Evolutionary conservation across 1,140 invertebrate genomes (phyloP), one percentile per base, ranked within the genome.

Genomic region (Agrypnia vestita): DNA sequence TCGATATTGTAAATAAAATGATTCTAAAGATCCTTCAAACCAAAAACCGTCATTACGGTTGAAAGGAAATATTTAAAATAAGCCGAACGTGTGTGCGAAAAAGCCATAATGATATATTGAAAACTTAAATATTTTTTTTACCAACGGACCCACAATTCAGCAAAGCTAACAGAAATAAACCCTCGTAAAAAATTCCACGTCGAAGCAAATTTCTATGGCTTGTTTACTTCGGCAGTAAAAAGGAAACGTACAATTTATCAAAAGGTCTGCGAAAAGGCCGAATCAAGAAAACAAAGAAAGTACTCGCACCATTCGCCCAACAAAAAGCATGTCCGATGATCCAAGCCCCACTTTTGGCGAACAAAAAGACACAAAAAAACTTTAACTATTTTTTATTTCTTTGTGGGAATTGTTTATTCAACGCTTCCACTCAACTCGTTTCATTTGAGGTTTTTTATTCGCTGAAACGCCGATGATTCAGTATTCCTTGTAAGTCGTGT

Each of bases 331-430:
- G 71, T 64, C 69, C 77, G 77, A 79, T 73, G 43, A 79, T 62
- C 69, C 77, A 15, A 17, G 69, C 19, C 6, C 1, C 17, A 79
- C 64, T 55, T 79, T n/a, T 10, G 44, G 0, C 17, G 0, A 61
- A 73, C 69, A 73, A 79, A 79, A 79, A 72, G 55, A 21, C 21
- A 67, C 51, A 49, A 77, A 59, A 74, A 19, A 59, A 47, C n/a
- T 69, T 55, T 78, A 25, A 51, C 43, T 12, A 21, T 67, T 78
- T 78, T n/a, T 56, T 69, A 35, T 17, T 55, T 51, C 62, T 78
- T 78, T 69, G 76, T 59, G 47, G 12, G 62, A 71, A 71, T 78
- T 78, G 51, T 78, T 78, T 78, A 78, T 78, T 78, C 64, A 78
- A 56, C 49, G 19, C 64, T 55, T 71, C 59, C 25, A 59, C 13